Evolutionary conservation across 2,888 invertebrate genomes (phyloP), one percentile per base, ranked within the genome.

Genomic region (Oscheius myriophilus): DNA sequence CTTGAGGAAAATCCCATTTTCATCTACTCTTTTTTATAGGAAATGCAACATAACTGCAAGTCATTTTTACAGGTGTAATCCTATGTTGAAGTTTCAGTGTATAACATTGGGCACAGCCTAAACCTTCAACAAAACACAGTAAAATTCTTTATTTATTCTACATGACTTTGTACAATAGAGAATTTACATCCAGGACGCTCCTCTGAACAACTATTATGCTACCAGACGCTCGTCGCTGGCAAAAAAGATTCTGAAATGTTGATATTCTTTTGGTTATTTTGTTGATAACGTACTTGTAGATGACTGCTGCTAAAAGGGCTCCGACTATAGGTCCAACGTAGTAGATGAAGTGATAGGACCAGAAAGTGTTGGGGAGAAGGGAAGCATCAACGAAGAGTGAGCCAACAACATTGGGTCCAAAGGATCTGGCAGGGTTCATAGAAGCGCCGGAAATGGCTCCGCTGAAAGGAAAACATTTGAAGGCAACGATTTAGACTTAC

Each of bases 351-450:
- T 87, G 87, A 52, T 73, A 69, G n/a, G 67, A 53, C 82, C 82
- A 83, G 51, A 75, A 74, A 52, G 68, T 70, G 49, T 66, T 61
- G 3, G 59, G 67, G 7, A 67, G 53, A 41, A 55, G 46, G 12
- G 49, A 46, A 4, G n/a, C 33, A 45, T 57, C 58, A 11, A 58
- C 53, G 39, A 78, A 78, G 1, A 74, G 12, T 25, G 70, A 67
- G 18, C 72, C 77, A 53, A 76, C 72, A n/a, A 88, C 79, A 41
- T 87, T 87, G 11, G 88, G 88, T 1, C 88, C 88, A 57, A 88
- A 86, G 33, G 87, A 87, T 41, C 88, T 82, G n/a, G 87, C 88
- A 4, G 88, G 88, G 71, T 88, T 88, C 87, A 88, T 87, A 14
- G 87, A 87, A 0, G 86, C 87, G 14, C 88, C 88, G 0, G 87